A percentile compares a stretch with the other conserved stretches of the same genome.
These are phyloP conservation scores for Heliconius congener DNA, from an alignment of 1,140 invertebrate species.

Conservation along the genomic window DNA sequence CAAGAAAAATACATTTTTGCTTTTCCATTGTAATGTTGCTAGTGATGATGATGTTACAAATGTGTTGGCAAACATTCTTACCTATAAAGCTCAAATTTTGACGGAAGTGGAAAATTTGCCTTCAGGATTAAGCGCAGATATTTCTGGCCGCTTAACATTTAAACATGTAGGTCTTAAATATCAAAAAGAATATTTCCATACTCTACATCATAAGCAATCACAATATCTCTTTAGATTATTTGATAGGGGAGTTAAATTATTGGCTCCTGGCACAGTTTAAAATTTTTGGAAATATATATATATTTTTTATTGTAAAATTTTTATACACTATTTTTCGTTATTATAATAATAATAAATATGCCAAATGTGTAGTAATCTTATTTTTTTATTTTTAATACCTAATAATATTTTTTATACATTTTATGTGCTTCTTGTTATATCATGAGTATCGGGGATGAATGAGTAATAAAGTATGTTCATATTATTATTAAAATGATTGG, in stretches of 20 bases:
- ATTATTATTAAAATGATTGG: too few relatives aligned
- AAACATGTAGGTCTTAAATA: slow-evolving; percentile 71
- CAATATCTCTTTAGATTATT: slow-evolving; percentile 86
- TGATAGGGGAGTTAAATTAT: slow-evolving; percentile 87
- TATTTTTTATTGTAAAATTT: not conserved
- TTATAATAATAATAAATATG: not conserved
- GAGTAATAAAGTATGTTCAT: too few relatives aligned
- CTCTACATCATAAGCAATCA: slow-evolving; percentile 66
- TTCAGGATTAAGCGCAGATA: slow-evolving; percentile 86
- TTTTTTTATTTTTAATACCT: too few relatives aligned
- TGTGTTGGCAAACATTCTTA: slow-evolving; percentile 82
- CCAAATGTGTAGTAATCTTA: too few relatives aligned
- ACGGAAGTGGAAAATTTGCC: slow-evolving; percentile 84
- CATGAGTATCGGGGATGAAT: too few relatives aligned
- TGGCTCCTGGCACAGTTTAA: slow-evolving; percentile 83
- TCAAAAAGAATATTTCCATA: slow-evolving; percentile 64
- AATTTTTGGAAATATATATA: not conserved
- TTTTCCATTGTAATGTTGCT: slow-evolving; percentile 66
- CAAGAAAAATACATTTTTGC: slow-evolving; percentile 58
- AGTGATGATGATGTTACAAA: slow-evolving; percentile 82
- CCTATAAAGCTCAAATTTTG: slow-evolving; percentile 83
- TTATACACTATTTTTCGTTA: not conserved
- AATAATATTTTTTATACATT: too few relatives aligned
- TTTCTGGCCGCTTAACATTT: slow-evolving; percentile 85
- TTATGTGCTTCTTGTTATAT: too few relatives aligned